Conservation (phyloP, 2,888 invertebrate species). For the Erebia ligea region DNA sequence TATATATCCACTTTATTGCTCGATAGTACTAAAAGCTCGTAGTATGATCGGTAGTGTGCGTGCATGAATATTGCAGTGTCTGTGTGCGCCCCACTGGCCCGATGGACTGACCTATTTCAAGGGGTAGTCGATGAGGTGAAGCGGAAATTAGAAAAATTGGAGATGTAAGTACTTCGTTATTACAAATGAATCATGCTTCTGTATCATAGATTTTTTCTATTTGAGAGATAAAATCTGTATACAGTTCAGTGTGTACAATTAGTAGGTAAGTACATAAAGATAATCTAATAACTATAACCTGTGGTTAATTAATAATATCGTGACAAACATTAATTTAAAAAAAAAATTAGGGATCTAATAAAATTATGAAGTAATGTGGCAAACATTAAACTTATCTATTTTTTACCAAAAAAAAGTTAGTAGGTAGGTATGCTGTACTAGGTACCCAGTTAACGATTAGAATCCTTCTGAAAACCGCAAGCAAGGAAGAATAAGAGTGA, state of each 20-base stretch:
- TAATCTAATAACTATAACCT: no score
- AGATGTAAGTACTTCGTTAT: conserved; percentile 21
- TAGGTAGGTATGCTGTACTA: not conserved
- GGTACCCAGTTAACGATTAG: not conserved
- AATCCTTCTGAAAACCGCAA: no score
- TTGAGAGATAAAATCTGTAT: not conserved
- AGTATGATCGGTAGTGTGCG: conserved; percentile 45
- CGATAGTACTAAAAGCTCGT: conserved; percentile 44
- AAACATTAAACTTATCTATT: no score
- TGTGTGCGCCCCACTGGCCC: conserved; percentile 57
- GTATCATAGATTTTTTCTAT: not conserved
- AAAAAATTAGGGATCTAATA: no score
- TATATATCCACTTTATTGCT: not conserved
- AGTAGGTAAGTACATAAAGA: no score
- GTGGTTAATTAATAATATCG: no score
- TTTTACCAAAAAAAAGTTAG: not conserved
- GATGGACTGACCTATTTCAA: conserved; percentile 57
- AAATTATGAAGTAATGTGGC: no score
- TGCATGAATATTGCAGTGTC: conserved; percentile 42
- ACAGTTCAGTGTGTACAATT: no score
- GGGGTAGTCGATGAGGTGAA: conserved; percentile 36
- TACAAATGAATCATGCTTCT: conserved; percentile 3
- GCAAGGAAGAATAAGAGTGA: no score
- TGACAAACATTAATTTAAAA: no score
- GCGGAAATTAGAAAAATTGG: conserved; percentile 34